phyloP scores from a whole-genome alignment of 2,113 vertebrate species.

The Piprites chloris region DNA sequence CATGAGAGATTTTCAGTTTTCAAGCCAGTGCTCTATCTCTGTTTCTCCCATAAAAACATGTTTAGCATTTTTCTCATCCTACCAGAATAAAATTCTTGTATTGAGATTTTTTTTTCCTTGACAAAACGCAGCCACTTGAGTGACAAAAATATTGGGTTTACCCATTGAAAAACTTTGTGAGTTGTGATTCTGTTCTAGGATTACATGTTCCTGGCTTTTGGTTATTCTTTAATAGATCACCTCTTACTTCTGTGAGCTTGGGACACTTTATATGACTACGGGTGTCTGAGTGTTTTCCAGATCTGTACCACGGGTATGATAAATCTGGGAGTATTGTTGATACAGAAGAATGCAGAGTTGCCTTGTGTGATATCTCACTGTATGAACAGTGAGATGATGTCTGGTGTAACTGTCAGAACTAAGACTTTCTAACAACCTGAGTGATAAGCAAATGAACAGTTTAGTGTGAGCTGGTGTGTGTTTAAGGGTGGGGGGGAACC shows the following conservation, averaged over 20 bases:
- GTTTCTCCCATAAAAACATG: slow-evolving; percentile 47
- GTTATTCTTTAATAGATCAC: background rate
- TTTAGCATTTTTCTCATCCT: slow-evolving; percentile 41
- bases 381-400: background rate
- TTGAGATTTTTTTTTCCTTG: background rate
- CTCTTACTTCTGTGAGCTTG: background rate
- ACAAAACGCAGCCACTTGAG: background rate
- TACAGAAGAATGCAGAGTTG: background rate
- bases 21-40: background rate
- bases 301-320: background rate
- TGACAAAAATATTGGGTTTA: background rate
- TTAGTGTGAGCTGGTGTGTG: background rate
- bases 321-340: background rate
- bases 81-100: background rate
- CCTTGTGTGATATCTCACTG: no score
- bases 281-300: background rate
- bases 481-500: background rate
- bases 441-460: background rate
- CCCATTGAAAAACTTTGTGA: background rate
- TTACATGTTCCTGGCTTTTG: background rate
- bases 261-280: rapidly evolving
- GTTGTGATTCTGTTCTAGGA: background rate
- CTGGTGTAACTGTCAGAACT: background rate
- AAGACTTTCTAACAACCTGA: background rate
- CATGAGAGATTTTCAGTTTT: slow-evolving; percentile 46